phyloP scores from a whole-genome alignment of 2,888 invertebrate genomes.

The Melieria picta region DNA sequence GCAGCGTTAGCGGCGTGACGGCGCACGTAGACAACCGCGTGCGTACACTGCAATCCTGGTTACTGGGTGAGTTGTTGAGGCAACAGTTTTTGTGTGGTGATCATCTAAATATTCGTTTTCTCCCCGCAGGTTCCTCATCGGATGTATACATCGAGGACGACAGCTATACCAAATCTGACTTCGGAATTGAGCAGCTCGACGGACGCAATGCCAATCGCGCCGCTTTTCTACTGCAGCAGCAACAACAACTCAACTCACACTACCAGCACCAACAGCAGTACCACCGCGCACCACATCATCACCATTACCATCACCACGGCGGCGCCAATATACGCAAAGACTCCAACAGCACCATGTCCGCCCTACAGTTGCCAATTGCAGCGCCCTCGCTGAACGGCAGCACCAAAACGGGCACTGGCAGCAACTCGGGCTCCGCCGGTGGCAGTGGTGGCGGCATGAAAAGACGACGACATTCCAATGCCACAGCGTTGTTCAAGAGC shows the following conservation, averaged over 20 bases:
- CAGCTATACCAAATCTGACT: constrained; percentile 65
- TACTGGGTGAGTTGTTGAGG: constrained; percentile 47
- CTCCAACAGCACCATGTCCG: constrained; percentile 73
- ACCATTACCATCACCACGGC: constrained; percentile 46
- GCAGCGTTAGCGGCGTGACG: constrained; percentile 50
- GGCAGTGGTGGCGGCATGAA: constrained; percentile 52
- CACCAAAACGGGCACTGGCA: constrained; percentile 37
- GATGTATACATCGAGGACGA: constrained; percentile 65
- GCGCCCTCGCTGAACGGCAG: constrained; percentile 39
- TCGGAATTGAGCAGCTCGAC: constrained; percentile 63
- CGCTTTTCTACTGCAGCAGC: constrained; percentile 43
- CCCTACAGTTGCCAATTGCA: constrained; percentile 69
- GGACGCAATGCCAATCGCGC: constrained; percentile 34
- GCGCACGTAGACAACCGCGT: constrained; percentile 38
- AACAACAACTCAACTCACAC: constrained; percentile 36
- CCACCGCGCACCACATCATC: constrained; percentile 48
- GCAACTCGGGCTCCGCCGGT: constrained; percentile 36
- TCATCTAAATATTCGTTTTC: not conserved
- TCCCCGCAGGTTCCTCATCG: constrained; percentile 58
- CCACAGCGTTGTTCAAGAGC: constrained; percentile 56
- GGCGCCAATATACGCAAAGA: constrained; percentile 70
- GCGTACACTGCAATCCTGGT: constrained; percentile 58
- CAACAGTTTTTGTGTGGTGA: not conserved
- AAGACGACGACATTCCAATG: constrained; percentile 66
- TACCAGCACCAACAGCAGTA: constrained; percentile 40